phyloP scores from a whole-genome alignment of 2,797 vertebrate species.

The Fringilla coelebs region DNA sequence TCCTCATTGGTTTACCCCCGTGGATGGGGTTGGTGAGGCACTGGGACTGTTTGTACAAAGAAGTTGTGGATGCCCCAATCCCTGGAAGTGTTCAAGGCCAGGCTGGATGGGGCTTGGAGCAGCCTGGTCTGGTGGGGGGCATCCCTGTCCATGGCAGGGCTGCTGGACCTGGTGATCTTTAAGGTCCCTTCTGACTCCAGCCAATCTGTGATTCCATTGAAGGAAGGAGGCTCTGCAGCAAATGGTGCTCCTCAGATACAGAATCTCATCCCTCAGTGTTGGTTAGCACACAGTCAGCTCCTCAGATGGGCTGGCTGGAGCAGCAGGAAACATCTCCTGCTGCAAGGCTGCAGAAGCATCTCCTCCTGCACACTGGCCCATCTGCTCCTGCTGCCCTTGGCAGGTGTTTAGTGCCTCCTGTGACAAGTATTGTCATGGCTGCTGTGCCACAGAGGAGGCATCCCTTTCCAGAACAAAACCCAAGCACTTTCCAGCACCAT shows the following conservation, averaged over 20 bases:
- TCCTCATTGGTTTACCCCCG: neutral
- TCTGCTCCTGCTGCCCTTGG: neutral
- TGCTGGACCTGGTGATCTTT: neutral
- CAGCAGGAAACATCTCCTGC: neutral
- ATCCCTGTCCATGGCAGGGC: neutral
- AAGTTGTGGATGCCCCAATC: neutral
- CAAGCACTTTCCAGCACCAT: neutral
- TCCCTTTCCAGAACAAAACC: neutral
- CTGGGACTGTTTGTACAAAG: neutral
- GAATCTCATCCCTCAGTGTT: neutral
- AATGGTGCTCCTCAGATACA: neutral
- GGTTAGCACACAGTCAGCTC: neutral
- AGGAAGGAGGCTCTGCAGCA: neutral
- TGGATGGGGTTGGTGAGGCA: too few species aligned
- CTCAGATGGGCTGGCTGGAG: neutral
- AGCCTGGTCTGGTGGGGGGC: neutral
- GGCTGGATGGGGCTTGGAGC: neutral
- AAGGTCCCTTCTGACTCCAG: neutral
- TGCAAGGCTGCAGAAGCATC: rapidly evolving
- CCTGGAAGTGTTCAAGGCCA: neutral
- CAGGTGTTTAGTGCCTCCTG: neutral
- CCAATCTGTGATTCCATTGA: neutral
- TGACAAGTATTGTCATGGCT: neutral
- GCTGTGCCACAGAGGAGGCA: neutral
- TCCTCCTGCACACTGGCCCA: rapidly evolving